Evolutionary conservation across 2,113 vertebrate genomes (phyloP).

Genomic region (Pomatorhinus ruficollis): DNA sequence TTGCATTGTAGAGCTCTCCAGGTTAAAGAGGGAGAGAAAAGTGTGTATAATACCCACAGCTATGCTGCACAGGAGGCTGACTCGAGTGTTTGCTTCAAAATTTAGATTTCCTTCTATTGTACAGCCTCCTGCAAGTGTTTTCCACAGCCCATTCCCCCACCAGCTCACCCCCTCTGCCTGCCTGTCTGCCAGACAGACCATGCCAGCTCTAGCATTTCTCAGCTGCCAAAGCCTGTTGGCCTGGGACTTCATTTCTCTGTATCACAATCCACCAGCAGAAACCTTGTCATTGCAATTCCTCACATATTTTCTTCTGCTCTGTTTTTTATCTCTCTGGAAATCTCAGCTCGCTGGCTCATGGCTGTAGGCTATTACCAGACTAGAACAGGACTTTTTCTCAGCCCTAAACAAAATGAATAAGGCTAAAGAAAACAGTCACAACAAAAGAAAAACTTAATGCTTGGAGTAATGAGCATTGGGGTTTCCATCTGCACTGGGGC

Average conservation of each 20-base stretch:
- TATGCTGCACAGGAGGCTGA: not conserved
- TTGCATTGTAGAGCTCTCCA: not conserved
- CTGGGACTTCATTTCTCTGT: slow-evolving; percentile 37
- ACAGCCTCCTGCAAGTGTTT: not conserved
- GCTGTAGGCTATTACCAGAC: not conserved
- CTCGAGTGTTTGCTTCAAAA: not conserved
- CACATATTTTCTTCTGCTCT: slow-evolving; percentile 36
- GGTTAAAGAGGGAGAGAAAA: not conserved
- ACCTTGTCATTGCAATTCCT: slow-evolving; percentile 42
- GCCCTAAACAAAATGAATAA: slow-evolving; percentile 5
- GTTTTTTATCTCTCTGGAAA: slow-evolving; percentile 32
- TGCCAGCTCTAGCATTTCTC: not conserved
- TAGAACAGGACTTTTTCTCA: slow-evolving; percentile 24
- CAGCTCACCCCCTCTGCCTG: not conserved
- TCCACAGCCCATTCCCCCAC: not conserved
- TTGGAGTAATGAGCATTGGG: not conserved
- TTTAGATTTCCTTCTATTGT: not conserved
- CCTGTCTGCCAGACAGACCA: slow-evolving; percentile 14
- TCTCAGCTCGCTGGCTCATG: not conserved
- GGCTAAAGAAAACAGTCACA: not conserved
- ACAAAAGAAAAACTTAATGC: not conserved
- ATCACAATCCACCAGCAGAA: slow-evolving; percentile 41
- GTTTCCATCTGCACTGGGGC: not conserved
- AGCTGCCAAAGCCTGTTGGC: not conserved
- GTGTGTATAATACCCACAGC: not conserved